Percentiles rank a stretch among this genome's conserved stretches.
Conservation (phyloP, 2,113 vertebrate genomes). For the Uropsilus gracilis region DNA sequence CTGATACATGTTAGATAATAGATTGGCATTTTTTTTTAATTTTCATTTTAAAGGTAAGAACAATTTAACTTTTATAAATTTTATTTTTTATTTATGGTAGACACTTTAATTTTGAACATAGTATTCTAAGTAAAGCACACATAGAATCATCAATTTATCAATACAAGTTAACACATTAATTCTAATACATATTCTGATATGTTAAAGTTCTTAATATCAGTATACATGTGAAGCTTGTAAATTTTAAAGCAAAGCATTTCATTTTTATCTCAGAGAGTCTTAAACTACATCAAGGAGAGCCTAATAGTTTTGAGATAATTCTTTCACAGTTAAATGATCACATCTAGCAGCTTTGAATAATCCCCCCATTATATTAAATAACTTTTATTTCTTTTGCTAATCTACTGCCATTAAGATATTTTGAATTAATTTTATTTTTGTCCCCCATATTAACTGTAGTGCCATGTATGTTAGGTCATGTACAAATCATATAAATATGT, state of each 20-base stretch:
- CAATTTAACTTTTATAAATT: not conserved
- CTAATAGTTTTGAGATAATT: conserved; percentile 51
- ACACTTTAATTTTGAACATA: not conserved
- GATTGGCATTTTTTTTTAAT: not conserved
- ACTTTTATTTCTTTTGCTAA: conserved; percentile 18
- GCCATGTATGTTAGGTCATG: conserved; percentile 2
- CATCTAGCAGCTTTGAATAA: conserved; percentile 40
- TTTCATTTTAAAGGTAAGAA: not conserved
- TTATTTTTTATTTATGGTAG: not conserved
- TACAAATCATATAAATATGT: conserved; percentile 48
- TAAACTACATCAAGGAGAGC: conserved; percentile 19
- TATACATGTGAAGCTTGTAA: not conserved
- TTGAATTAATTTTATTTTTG: conserved; percentile 61
- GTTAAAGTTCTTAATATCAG: not conserved
- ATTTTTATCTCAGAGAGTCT: not conserved
- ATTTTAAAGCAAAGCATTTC: conserved; percentile 36
- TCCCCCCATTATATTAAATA: conserved; percentile 59
- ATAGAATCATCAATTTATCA: not conserved
- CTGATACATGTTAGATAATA: not conserved
- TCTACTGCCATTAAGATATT: conserved; percentile 39
- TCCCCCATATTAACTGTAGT: not conserved
- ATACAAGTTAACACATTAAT: not conserved
- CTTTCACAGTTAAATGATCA: conserved; percentile 49
- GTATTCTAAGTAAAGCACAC: conserved; percentile 2
- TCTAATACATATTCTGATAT: not conserved